Evolutionary conservation across 2,888 invertebrate genomes (phyloP).

Genomic region (Gymnosoma rotundatum): DNA sequence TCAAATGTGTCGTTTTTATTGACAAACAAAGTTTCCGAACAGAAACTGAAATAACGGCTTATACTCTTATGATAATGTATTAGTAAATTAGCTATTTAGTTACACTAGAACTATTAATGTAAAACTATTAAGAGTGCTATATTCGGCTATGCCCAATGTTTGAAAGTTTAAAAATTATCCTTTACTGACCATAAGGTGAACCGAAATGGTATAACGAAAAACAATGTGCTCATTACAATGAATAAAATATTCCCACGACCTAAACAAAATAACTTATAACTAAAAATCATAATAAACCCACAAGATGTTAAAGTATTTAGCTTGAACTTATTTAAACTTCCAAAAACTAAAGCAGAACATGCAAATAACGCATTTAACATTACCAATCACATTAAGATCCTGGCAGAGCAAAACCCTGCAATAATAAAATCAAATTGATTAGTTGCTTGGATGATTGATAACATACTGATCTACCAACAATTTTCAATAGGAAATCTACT

Average conservation of each 20-base stretch:
- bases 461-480: slow-evolving; percentile 38
- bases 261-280: slow-evolving; percentile 26
- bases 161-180: no score
- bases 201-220: no score
- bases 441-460: slow-evolving; percentile 35
- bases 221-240: no score
- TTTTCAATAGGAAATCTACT: slow-evolving; percentile 46
- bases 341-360: neutral
- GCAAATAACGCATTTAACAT: slow-evolving; percentile 60
- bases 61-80: no score
- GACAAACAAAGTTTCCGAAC: no score
- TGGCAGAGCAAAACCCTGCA: slow-evolving; percentile 49
- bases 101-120: no score
- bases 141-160: no score
- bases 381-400: slow-evolving; percentile 65
- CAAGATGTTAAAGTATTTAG: slow-evolving; percentile 40
- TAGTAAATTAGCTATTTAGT: no score
- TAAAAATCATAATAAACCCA: slow-evolving; percentile 62
- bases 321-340: neutral
- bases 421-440: slow-evolving; percentile 62
- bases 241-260: slow-evolving; percentile 46
- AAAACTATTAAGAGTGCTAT: no score
- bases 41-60: no score
- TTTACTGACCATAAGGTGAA: no score
- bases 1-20: no score